A percentile compares a stretch with the other conserved stretches of the same genome.
Conservation (phyloP, 1,140 invertebrate genomes). For the Gonioctena quinquepunctata region DNA sequence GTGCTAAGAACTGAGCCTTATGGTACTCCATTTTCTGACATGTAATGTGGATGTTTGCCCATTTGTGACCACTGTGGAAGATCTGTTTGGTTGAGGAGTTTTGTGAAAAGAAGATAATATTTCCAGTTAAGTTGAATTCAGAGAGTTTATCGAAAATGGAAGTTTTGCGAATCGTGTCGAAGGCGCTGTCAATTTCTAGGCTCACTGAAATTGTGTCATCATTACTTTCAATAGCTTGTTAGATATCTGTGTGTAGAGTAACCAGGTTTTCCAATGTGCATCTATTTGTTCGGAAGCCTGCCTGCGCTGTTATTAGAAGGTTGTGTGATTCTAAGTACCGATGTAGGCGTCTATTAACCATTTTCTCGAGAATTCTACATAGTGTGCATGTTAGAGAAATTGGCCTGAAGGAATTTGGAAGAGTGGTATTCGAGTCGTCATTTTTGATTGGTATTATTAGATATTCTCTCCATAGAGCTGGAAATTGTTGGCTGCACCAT, state of each 20-base stretch:
- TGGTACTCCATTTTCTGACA: too few species aligned
- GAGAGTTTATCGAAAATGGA: conserved; percentile 14
- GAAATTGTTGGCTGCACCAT: conserved; percentile 5
- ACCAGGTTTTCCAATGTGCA: too few species aligned
- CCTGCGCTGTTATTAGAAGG: too few species aligned
- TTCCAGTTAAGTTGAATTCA: conserved; percentile 12
- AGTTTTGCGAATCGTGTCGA: conserved; percentile 10
- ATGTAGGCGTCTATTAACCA: too few species aligned
- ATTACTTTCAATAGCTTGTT: conserved; percentile 5
- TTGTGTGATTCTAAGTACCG: too few species aligned
- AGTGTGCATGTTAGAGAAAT: too few species aligned
- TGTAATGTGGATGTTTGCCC: neutral
- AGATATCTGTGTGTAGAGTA: too few species aligned
- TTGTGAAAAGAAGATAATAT: conserved; percentile 9
- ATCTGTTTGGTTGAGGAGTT: conserved; percentile 13
- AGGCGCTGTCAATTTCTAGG: conserved; percentile 12
- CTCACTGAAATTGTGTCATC: conserved; percentile 9
- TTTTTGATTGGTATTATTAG: neutral
- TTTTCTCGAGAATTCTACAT: too few species aligned
- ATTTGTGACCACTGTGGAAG: conserved; percentile 12
- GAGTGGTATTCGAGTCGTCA: neutral
- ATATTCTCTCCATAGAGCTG: neutral
- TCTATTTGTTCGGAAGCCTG: too few species aligned
- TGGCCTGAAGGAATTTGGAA: too few species aligned
- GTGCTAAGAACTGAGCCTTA: neutral